Percentiles rank a stretch among this genome's conserved stretches.
These are phyloP conservation scores for Hydractinia symbiolongicarpus DNA, from an alignment of 30 jellyfish, hydroid and myxozoan genomes.

Conservation along the genomic window DNA sequence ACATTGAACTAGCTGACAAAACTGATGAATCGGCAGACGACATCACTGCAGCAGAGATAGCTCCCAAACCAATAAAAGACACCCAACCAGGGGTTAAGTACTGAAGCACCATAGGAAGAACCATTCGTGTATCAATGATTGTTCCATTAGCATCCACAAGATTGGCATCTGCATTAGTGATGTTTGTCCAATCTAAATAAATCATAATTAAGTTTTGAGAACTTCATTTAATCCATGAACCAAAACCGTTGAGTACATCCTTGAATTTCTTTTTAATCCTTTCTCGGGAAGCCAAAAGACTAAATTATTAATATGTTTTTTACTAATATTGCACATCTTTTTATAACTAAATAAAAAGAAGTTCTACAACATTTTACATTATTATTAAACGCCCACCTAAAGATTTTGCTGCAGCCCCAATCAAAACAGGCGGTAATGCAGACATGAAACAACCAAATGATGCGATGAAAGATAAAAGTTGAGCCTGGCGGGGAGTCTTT, in stretches of 20 bases:
- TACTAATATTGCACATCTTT: neutral
- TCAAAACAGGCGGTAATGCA: conserved; percentile 77
- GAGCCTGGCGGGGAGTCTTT: conserved; percentile 63
- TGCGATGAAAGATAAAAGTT: conserved; percentile 60
- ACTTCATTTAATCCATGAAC: too few relatives aligned
- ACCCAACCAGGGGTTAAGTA: conserved; percentile 81
- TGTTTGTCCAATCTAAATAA: conserved; percentile 32
- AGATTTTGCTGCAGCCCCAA: conserved; percentile 82
- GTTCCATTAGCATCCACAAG: conserved; percentile 11
- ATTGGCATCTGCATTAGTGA: conserved; percentile 9
- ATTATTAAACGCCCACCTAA: conserved; percentile 41
- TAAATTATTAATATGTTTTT: neutral
- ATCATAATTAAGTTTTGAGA: neutral
- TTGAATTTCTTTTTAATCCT: too few relatives aligned
- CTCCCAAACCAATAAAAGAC: conserved; percentile 87
- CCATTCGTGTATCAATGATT: conserved; percentile 64
- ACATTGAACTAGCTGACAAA: conserved; percentile 83
- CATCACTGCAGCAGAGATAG: conserved; percentile 93
- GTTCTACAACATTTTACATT: neutral
- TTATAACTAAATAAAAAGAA: neutral
- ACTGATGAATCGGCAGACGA: conserved; percentile 90
- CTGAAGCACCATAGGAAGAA: conserved; percentile 75
- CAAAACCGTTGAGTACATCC: too few relatives aligned
- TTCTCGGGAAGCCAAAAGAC: neutral
- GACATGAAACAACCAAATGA: conserved; percentile 59